These are phyloP conservation scores for Rhogogaster chlorosoma DNA, from an alignment of 2,888 invertebrate genomes.

Conservation along the genomic window DNA sequence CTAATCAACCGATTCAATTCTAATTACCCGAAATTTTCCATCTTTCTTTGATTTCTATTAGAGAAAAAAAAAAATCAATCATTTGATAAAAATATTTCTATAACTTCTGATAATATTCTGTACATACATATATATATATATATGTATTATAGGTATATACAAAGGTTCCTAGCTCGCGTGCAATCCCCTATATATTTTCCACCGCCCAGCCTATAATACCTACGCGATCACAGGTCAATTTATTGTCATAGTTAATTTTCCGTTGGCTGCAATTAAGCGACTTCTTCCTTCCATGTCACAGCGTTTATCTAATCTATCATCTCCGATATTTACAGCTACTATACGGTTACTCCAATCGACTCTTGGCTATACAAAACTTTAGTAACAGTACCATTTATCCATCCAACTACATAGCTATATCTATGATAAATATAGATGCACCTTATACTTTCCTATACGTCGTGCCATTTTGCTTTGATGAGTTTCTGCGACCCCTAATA, in stretches of 20 bases:
- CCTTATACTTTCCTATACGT: not conserved
- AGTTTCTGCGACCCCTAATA: not conserved
- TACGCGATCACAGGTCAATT: conserved; percentile 25
- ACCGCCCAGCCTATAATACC: not conserved
- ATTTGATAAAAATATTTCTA: too few relatives aligned
- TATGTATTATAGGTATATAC: not conserved
- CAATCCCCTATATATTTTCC: not conserved
- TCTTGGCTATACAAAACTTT: conserved; percentile 22
- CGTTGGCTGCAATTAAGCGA: conserved; percentile 42
- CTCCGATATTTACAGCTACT: conserved; percentile 13
- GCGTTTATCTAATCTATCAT: conserved; percentile 40
- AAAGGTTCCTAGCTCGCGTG: conserved; percentile 16
- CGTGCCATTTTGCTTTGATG: conserved; percentile 32
- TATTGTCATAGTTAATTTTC: conserved; percentile 44
- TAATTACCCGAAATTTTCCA: too few relatives aligned
- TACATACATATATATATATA: too few relatives aligned
- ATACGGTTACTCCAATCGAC: conserved; percentile 19
- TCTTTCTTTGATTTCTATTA: too few relatives aligned
- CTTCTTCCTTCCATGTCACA: conserved; percentile 41
- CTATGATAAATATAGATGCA: not conserved
- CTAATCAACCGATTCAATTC: too few relatives aligned
- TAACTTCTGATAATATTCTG: too few relatives aligned
- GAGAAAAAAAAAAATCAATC: too few relatives aligned
- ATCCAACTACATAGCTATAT: too few relatives aligned
- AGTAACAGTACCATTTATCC: not conserved